Base-by-base conservation (phyloP, 2,113 vertebrate genomes). In the Syrmaticus mikado region DNA sequence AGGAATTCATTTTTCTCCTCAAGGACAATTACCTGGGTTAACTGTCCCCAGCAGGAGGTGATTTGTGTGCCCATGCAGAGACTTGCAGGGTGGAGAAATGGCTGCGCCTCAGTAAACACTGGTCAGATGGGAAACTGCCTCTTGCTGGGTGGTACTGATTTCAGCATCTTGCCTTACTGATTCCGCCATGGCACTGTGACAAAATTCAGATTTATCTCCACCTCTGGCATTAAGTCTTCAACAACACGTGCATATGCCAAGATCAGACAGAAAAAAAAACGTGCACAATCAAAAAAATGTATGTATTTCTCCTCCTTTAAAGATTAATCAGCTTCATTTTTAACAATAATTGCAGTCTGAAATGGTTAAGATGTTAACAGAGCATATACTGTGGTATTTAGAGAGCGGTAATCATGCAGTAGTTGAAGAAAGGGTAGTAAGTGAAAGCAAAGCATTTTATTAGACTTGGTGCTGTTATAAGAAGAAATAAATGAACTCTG, bases 81-180 rank as follows among this genome's bases (percentile, higher is more conserved):
- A 48, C 16, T 8, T 11, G 20, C 40, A 80, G 53, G 60, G 74
- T 88, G 75, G 48, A 90, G 40, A 90, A 62, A 18, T 83, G 5
- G 3, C 34, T 0, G 1, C 85, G n/a, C 28, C 41, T 55, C 0
- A 0, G 7, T 5, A 52, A n/a, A 28, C 41, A 18, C 5, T 36
- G 77, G 36, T 77, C 61, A 85, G 50, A 32, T 55, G 18, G 48
- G 50, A 88, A 76, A 76, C 17, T 61, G 15, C 19, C 18, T 80
- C 53, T 81, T 86, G 64, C 68, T 93, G 90, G 57, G 92, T 96
- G 90, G 85, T 74, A 81, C 36, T 72, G 82, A 81, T 86, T 96
- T 85, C 73, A 85, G 58, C 34, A 45, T 80, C 67, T 82, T 0
- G 0, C 27, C 17, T 62, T 30, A 67, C 21, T 27, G 21, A 77